Evolutionary conservation across 2,797 vertebrate species (phyloP).

Genomic region (Potorous gilbertii): DNA sequence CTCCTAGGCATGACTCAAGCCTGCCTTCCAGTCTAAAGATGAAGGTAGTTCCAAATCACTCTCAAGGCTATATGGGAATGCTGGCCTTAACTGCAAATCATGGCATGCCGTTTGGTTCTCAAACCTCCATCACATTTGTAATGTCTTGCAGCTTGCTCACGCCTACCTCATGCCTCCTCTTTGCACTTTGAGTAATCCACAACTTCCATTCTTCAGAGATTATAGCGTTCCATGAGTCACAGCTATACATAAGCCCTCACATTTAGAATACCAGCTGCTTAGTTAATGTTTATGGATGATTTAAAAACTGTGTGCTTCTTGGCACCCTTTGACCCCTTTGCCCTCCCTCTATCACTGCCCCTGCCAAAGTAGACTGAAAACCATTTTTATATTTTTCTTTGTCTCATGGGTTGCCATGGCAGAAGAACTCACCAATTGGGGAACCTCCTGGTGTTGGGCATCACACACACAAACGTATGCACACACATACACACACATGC

Average conservation of each 20-base stretch:
- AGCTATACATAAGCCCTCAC: neutral
- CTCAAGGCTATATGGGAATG: neutral
- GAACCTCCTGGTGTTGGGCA: neutral
- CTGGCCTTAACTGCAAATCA: neutral
- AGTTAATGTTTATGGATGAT: neutral
- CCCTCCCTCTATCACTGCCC: neutral
- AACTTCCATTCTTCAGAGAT: neutral
- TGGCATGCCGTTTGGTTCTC: neutral
- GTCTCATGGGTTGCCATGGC: neutral
- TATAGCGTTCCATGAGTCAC: neutral
- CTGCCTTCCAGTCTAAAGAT: neutral
- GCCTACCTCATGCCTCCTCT: neutral
- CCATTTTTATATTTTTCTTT: neutral
- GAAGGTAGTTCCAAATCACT: neutral
- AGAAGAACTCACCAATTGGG: neutral
- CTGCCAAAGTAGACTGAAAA: neutral
- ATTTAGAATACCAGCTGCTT: neutral
- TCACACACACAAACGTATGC: neutral
- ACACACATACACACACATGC: neutral
- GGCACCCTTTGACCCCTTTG: neutral
- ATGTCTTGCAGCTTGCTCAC: neutral
- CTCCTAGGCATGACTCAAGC: neutral
- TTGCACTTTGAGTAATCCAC: neutral
- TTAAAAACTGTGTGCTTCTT: neutral
- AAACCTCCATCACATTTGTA: neutral